Conservation (phyloP, 2,888 invertebrate genomes). For the Rhyacophila evoluta region DNA sequence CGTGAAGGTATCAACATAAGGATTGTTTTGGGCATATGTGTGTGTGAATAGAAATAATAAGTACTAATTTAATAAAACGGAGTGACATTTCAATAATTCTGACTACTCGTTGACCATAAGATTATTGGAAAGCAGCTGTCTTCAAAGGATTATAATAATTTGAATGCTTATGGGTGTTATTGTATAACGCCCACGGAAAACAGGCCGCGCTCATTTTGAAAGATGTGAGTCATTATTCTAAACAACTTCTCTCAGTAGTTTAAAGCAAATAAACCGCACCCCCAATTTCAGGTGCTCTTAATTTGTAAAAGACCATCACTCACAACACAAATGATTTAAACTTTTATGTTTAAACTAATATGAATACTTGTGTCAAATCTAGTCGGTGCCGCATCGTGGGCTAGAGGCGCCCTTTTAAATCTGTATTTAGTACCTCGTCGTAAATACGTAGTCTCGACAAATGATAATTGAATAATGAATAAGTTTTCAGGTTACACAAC, state of each 20-base stretch:
- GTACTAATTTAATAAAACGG: too few relatives aligned
- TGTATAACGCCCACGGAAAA: slow-evolving; percentile 12
- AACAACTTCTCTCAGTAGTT: background rate
- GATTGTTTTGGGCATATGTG: too few relatives aligned
- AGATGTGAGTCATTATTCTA: slow-evolving; percentile 31
- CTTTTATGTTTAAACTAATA: too few relatives aligned
- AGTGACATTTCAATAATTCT: background rate
- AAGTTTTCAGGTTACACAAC: too few relatives aligned
- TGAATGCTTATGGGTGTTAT: background rate
- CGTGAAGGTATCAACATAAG: too few relatives aligned
- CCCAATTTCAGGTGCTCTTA: background rate
- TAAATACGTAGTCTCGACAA: too few relatives aligned
- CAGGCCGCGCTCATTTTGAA: slow-evolving; percentile 2
- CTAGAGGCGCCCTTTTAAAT: too few relatives aligned
- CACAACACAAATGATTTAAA: background rate
- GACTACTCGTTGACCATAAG: background rate
- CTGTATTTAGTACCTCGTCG: too few relatives aligned
- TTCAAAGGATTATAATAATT: slow-evolving; percentile 4
- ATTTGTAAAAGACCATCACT: background rate
- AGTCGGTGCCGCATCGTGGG: too few relatives aligned
- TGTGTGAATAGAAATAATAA: too few relatives aligned
- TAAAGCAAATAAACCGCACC: slow-evolving; percentile 2
- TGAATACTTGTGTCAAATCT: too few relatives aligned
- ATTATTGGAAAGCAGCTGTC: background rate
- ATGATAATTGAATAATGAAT: too few relatives aligned